These are phyloP conservation scores for Oligia fasciuncula DNA, from an alignment of 2,888 invertebrate genomes.

Conservation along the genomic window DNA sequence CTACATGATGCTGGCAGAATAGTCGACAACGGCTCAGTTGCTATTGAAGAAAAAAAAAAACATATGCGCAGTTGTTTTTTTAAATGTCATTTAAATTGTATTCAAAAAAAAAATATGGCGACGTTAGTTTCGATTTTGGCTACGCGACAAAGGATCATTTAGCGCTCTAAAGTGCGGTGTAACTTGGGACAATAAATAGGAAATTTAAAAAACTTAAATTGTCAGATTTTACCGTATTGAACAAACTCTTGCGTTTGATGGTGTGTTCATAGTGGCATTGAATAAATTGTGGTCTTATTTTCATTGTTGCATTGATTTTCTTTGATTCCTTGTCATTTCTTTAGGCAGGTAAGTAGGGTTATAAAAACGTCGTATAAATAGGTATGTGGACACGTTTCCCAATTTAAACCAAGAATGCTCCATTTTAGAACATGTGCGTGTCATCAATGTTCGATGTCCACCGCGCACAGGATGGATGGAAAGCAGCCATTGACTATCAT, in stretches of 20 bases:
- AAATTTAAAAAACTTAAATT: neutral
- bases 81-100: too few relatives aligned
- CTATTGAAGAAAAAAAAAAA: too few relatives aligned
- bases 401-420: neutral
- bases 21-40: too few relatives aligned
- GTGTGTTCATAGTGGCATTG: neutral
- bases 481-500: too few relatives aligned
- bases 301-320: neutral
- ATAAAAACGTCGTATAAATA: neutral
- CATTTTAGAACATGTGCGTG: neutral
- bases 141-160: neutral
- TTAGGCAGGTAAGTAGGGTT: neutral
- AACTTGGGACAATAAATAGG: neutral
- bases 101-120: neutral
- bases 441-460: too few relatives aligned
- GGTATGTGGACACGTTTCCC: neutral
- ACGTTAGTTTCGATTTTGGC: neutral
- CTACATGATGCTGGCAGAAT: too few relatives aligned
- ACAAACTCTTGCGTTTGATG: neutral
- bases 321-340: too few relatives aligned
- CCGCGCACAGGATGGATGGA: too few relatives aligned
- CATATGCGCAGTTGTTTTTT: too few relatives aligned
- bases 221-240: neutral
- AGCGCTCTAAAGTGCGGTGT: neutral
- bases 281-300: neutral